These are phyloP conservation scores for Hypocryptadius cinnamomeus DNA, from an alignment of 2,113 vertebrate species.

Conservation along the genomic window DNA sequence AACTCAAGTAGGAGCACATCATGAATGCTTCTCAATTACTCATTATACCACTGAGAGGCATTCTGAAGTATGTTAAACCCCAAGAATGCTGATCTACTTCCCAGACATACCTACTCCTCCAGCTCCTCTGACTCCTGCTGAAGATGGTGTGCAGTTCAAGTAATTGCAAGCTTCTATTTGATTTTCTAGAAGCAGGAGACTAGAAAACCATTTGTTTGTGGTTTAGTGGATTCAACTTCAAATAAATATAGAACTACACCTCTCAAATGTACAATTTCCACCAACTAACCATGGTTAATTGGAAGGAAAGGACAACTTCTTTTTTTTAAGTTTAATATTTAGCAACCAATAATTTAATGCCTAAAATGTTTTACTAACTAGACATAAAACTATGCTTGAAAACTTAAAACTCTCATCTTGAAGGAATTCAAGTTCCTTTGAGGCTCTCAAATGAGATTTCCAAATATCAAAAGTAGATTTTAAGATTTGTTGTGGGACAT, in stretches of 20 bases:
- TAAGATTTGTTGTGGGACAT: neutral
- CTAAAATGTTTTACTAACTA: conserved; percentile 27
- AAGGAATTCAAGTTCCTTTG: neutral
- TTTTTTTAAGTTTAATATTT: conserved; percentile 68
- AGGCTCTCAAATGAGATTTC: neutral
- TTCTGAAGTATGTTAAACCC: conserved; percentile 13
- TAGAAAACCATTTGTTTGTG: conserved; percentile 67
- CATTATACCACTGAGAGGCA: neutral
- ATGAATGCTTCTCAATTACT: neutral
- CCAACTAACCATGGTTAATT: conserved; percentile 60
- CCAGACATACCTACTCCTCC: neutral
- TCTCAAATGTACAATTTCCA: conserved; percentile 64
- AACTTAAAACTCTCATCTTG: neutral
- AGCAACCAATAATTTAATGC: conserved; percentile 72
- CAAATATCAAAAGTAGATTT: neutral
- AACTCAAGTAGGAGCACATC: neutral
- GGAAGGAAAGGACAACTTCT: conserved; percentile 58
- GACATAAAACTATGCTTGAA: neutral
- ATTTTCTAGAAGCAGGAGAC: conserved; percentile 53
- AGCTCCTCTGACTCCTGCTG: neutral
- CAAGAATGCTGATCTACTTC: neutral
- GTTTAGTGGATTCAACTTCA: conserved; percentile 49
- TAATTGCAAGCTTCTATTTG: conserved; percentile 62
- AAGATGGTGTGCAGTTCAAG: conserved; percentile 31
- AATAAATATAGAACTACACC: conserved; percentile 67